Percentiles rank a stretch among this genome's conserved stretches.
Conservation (phyloP, 2,113 vertebrate genomes). For the Parus major region DNA sequence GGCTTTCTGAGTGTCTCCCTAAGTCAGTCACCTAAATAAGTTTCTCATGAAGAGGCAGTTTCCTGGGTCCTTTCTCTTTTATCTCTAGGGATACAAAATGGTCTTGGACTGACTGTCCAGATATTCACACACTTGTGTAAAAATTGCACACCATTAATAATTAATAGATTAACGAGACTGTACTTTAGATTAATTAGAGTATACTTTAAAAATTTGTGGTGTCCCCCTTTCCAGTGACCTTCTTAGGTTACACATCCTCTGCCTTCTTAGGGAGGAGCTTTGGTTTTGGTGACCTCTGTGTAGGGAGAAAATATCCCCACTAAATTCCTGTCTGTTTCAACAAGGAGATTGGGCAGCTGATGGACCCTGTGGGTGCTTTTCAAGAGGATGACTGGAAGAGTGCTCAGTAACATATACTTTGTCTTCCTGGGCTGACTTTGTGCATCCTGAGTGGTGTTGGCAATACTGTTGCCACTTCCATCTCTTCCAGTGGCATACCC, state of each 20-base stretch:
- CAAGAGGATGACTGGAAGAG: background rate
- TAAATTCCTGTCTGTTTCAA: background rate
- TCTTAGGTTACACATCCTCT: background rate
- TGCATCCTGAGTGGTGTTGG: background rate
- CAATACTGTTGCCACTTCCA: background rate
- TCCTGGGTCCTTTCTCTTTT: background rate
- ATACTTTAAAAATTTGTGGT: background rate
- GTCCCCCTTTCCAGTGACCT: background rate
- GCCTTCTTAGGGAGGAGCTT: background rate
- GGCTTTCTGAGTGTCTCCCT: background rate
- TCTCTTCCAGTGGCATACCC: constrained; percentile 86
- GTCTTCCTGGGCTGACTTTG: background rate
- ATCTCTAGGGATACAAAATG: background rate
- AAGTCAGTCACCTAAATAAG: background rate
- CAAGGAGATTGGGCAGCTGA: background rate
- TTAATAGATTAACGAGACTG: background rate
- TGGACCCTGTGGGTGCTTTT: background rate
- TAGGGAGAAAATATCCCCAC: background rate
- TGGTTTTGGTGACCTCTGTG: background rate
- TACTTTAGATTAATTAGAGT: background rate
- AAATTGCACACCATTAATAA: background rate
- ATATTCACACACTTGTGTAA: background rate
- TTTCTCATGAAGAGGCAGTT: background rate
- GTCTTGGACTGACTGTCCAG: background rate
- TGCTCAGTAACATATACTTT: background rate